These are phyloP conservation scores for Rhagonycha lutea DNA, from an alignment of 2,888 invertebrate genomes.

Conservation along the genomic window DNA sequence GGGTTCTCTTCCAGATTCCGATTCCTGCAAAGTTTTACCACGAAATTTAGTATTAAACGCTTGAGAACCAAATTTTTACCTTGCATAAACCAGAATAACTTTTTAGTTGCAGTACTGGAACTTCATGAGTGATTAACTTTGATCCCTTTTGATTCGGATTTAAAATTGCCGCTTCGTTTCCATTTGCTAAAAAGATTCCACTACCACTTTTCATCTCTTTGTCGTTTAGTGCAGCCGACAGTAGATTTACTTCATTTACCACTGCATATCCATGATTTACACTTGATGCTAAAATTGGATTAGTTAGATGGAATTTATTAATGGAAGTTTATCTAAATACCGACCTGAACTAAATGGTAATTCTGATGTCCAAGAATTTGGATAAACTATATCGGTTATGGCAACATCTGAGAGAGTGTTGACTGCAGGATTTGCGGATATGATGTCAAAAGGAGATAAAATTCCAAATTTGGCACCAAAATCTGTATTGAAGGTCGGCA, in stretches of 20 bases:
- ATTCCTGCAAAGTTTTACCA: neutral
- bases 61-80: constrained; percentile 6
- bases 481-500: constrained; percentile 67
- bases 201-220: constrained; percentile 34
- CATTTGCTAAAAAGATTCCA: constrained; percentile 36
- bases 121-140: constrained; percentile 28
- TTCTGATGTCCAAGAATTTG: constrained; percentile 83
- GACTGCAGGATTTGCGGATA: constrained; percentile 73
- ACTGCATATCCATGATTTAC: constrained; percentile 40
- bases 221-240: constrained; percentile 36
- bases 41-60: neutral
- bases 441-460: constrained; percentile 82
- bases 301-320: too few relatives aligned
- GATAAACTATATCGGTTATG: constrained; percentile 66
- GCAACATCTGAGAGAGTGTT: constrained; percentile 50
- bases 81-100: constrained; percentile 6
- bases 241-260: constrained; percentile 37
- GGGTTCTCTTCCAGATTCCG: neutral
- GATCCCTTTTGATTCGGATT: constrained; percentile 23
- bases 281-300: constrained; percentile 34
- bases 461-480: constrained; percentile 81
- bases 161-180: constrained; percentile 29
- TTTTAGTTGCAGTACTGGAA: constrained; percentile 22
- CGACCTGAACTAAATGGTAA: constrained; percentile 74
- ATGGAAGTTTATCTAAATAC: neutral